These are phyloP conservation scores for Coregonus clupeaformis DNA, from an alignment of 2,113 vertebrate species.

Conservation along the genomic window DNA sequence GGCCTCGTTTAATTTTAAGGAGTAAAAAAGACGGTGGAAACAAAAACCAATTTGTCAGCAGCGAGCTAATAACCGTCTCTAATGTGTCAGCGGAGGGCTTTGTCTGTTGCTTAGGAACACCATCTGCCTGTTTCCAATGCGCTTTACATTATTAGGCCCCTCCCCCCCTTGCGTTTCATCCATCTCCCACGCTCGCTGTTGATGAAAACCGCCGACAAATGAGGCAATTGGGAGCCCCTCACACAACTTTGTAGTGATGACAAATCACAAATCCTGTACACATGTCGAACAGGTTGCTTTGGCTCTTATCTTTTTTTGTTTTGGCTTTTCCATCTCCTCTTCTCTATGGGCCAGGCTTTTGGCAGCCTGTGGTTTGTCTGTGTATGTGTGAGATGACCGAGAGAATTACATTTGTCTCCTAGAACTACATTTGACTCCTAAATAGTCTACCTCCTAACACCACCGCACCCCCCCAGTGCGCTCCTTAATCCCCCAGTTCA, in stretches of 20 bases:
- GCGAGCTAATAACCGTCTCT: conserved; percentile 65
- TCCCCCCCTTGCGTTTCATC: conserved; percentile 25
- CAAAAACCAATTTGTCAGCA: conserved; percentile 68
- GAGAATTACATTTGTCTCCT: no score
- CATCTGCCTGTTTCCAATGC: conserved; percentile 70
- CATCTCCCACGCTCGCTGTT: conserved; percentile 42
- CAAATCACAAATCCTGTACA: conserved; percentile 22
- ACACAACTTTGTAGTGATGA: conserved; percentile 40
- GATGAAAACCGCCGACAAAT: conserved; percentile 56
- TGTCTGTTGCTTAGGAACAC: conserved; percentile 75
- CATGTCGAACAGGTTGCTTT: conserved; percentile 7
- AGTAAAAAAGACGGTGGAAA: no score
- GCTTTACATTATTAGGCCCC: conserved; percentile 66
- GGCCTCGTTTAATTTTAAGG: no score
- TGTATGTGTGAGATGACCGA: neutral
- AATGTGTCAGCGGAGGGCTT: conserved; percentile 64
- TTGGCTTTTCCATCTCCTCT: neutral
- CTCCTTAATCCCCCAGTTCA: no score
- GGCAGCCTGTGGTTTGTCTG: neutral
- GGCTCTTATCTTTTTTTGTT: conserved; percentile 8
- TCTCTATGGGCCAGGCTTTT: conserved; percentile 3
- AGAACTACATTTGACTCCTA: no score
- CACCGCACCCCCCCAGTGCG: no score
- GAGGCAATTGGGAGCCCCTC: conserved; percentile 36
- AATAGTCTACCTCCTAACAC: no score